These are phyloP conservation scores for Miniopterus natalensis DNA, from an alignment of 2,113 vertebrate species.

Conservation along the genomic window DNA sequence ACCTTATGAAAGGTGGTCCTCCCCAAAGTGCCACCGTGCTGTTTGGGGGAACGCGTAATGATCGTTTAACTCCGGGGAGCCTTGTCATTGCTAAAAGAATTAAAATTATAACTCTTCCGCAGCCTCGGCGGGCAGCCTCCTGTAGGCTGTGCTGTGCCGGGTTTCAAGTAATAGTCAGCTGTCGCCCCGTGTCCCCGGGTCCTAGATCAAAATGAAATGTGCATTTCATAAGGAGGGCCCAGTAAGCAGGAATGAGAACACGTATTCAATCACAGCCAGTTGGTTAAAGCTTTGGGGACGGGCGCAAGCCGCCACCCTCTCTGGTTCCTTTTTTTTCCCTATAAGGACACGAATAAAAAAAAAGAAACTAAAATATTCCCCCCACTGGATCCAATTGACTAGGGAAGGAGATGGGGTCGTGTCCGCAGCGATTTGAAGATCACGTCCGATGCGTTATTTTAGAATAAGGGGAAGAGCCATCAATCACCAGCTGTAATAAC, in stretches of 20 bases:
- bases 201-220: slow-evolving; percentile 82
- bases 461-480: slow-evolving; percentile 33
- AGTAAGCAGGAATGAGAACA: slow-evolving; percentile 75
- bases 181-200: slow-evolving; percentile 69
- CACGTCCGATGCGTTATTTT: slow-evolving; percentile 53
- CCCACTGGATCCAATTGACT: neutral
- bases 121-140: slow-evolving; percentile 38
- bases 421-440: neutral
- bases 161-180: slow-evolving; percentile 74
- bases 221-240: slow-evolving; percentile 80
- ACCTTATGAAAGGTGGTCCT: neutral
- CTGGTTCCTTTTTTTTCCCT: slow-evolving; percentile 19
- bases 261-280: slow-evolving; percentile 77
- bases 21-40: neutral
- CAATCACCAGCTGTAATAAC: slow-evolving; percentile 17
- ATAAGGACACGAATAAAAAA: slow-evolving; percentile 61
- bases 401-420: slow-evolving; percentile 14
- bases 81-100: slow-evolving; percentile 79
- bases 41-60: slow-evolving; percentile 67
- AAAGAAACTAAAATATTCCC: slow-evolving; percentile 60
- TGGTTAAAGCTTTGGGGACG: slow-evolving; percentile 70
- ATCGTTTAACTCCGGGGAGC: slow-evolving; percentile 72
- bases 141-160: neutral
- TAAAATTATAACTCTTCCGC: slow-evolving; percentile 83
- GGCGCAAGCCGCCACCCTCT: neutral